Conservation (phyloP, 2,113 vertebrate genomes). For the Lycaon pictus region DNA sequence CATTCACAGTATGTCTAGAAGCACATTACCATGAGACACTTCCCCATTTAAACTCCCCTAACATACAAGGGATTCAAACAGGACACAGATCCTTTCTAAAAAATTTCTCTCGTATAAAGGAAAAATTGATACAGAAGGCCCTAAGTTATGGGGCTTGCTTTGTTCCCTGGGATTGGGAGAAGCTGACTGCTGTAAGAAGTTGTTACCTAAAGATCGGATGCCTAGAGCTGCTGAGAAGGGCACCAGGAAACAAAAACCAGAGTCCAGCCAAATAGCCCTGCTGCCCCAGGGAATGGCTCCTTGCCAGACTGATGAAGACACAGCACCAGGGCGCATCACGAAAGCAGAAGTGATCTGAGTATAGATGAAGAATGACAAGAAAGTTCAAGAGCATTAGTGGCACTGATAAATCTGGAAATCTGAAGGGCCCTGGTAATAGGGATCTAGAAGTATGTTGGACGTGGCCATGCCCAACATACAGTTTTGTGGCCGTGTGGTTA, state of each 20-base stretch:
- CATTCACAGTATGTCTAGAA: background rate
- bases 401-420: background rate
- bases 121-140: background rate
- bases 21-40: background rate
- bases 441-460: background rate
- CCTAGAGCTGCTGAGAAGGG: background rate
- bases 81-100: background rate
- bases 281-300: background rate
- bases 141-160: background rate
- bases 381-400: background rate
- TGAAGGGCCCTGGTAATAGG: background rate
- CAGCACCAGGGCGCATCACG: background rate
- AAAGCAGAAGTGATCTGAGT: background rate
- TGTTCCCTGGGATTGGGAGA: background rate
- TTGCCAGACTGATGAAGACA: background rate
- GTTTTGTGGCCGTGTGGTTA: background rate
- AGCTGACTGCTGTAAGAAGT: background rate
- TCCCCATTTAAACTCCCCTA: background rate
- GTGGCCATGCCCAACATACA: background rate
- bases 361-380: background rate
- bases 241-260: background rate
- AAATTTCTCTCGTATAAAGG: background rate
- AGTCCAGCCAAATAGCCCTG: background rate
- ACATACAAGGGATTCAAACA: background rate
- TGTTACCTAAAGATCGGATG: background rate